These are phyloP conservation scores for Latrodectus elegans DNA, from an alignment of 2,888 invertebrate genomes.

Conservation along the genomic window DNA sequence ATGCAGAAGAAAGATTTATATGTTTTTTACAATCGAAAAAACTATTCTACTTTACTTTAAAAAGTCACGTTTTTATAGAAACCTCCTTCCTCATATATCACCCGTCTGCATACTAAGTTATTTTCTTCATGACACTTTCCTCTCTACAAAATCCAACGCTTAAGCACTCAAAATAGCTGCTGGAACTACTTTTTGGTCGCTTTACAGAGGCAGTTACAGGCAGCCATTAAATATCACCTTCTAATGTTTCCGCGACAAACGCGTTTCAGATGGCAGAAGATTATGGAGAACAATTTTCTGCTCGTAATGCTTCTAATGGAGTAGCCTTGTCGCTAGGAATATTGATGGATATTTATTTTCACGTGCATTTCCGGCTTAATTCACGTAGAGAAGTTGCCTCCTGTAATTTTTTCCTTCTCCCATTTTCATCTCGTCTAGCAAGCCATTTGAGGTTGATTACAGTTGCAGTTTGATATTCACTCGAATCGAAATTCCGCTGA, in stretches of 20 bases:
- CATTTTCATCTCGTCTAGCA: too few species aligned
- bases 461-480: too few species aligned
- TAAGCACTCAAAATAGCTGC: neutral
- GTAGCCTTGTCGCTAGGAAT: neutral
- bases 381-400: too few species aligned
- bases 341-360: neutral
- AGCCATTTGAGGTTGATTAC: too few species aligned
- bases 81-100: neutral
- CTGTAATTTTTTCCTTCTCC: too few species aligned
- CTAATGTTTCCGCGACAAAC: neutral
- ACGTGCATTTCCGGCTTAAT: neutral
- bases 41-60: too few species aligned
- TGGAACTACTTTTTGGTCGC: neutral
- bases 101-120: neutral
- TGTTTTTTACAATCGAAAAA: too few species aligned
- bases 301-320: slow-evolving; percentile 2
- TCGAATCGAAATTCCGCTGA: too few species aligned
- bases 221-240: neutral
- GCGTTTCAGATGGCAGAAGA: neutral
- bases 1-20: too few species aligned
- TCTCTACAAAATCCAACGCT: neutral
- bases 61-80: neutral
- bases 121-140: neutral
- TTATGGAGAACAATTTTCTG: neutral
- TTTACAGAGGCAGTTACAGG: neutral